Evolutionary conservation across 2,888 invertebrate species (phyloP), one percentile per base, ranked within the genome.

Genomic region (Perizoma affinitatum): DNA sequence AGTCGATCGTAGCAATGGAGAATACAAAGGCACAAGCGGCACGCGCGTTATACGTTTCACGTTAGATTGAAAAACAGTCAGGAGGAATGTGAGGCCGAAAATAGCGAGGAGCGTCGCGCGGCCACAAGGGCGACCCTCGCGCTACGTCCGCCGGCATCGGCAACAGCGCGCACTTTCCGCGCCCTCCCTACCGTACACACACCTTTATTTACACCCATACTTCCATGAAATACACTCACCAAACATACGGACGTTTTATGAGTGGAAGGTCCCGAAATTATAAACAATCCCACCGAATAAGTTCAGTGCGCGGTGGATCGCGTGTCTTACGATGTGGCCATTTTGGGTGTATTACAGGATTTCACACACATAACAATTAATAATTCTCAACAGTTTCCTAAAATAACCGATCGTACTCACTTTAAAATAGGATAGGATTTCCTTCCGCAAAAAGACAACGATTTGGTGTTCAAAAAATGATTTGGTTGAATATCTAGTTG

Each of bases 11-110:
- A 75, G 63, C 66, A 73, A 72, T 71, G 73, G 77, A 76, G 75
- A 83, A 84, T 88, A 89, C 88, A 88, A 88, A 89, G 86, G 78
- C 83, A 78, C 82, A 80, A 79, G 83, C 90, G 86, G 84, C 87
- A 80, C 79, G 85, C 86, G 84, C 88, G 88, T 83, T 86, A 83
- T 87, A 82, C 83, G 88, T 87, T 90, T 83, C 88, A 88, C 89
- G 88, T 90, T 89, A 87, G 90, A 90, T 90, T 90, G 90, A 87
- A 92, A 91, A 90, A 88, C 90, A 90, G 85, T 86, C 83, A 86
- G 76, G 83, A 86, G 91, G 91, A 91, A 92, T 91, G 90, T 82
- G 88, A 85, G 82, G 87, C 88, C 87, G 82, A 90, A 92, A 92
- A 92, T 92, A 92, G 91, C 90, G 80, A 84, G 87, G 81, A 89